These are phyloP conservation scores for Tenthredo mesomela DNA, from an alignment of 2,888 invertebrate species.

Conservation along the genomic window DNA sequence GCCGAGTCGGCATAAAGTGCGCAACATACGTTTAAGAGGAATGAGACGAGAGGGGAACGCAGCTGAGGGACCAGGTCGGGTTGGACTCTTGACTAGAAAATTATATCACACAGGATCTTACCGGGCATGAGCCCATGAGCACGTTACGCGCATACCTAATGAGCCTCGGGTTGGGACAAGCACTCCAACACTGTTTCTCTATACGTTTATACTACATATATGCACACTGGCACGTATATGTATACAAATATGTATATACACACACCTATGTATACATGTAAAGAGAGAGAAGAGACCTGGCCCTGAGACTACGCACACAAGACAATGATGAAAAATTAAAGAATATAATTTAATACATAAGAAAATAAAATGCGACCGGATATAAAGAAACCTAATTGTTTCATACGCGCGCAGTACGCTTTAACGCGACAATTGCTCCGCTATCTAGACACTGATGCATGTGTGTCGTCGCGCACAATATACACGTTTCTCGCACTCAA, in stretches of 20 bases:
- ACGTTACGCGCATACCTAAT: conserved; percentile 72
- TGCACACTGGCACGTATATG: background rate
- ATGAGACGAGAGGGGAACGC: conserved; percentile 40
- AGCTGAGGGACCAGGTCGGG: conserved; percentile 45
- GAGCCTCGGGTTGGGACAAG: conserved; percentile 59
- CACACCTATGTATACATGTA: no score
- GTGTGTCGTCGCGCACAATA: background rate
- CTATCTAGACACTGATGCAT: conserved; percentile 14
- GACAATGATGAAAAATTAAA: background rate
- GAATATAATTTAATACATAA: conserved; percentile 19
- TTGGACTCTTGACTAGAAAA: conserved; percentile 64
- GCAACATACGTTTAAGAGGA: conserved; percentile 29
- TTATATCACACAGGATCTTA: conserved; percentile 71
- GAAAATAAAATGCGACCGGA: conserved; percentile 54
- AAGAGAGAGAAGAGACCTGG: background rate
- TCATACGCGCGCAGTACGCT: conserved; percentile 34
- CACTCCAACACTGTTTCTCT: background rate
- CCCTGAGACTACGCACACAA: background rate
- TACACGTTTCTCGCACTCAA: background rate
- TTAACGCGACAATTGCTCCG: conserved; percentile 43
- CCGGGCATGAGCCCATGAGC: conserved; percentile 61
- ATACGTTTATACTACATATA: background rate
- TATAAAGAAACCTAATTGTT: conserved; percentile 60
- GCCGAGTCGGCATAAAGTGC: conserved; percentile 10
- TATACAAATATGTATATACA: no score